Evolutionary conservation across 2,797 vertebrate species (phyloP).

Genomic region (Linurgus olivaceus): DNA sequence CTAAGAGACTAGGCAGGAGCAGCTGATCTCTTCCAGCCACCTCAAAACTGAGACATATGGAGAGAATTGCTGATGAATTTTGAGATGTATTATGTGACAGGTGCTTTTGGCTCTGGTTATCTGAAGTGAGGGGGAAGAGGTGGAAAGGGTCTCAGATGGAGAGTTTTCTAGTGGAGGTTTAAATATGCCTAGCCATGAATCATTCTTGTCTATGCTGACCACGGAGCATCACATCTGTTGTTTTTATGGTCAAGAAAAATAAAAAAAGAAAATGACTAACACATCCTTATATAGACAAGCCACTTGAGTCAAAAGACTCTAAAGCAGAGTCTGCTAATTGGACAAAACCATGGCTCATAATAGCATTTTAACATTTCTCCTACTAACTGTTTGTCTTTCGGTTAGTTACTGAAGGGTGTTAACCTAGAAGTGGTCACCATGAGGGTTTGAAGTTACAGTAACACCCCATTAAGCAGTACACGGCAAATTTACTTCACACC

Average conservation of each 20-base stretch:
- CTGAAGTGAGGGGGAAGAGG: conserved; percentile 35
- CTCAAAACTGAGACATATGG: conserved; percentile 42
- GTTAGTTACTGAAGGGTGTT: conserved; percentile 43
- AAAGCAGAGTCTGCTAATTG: conserved; percentile 12
- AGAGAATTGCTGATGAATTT: conserved; percentile 1
- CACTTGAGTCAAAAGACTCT: conserved; percentile 7
- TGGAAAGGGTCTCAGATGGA: conserved; percentile 39
- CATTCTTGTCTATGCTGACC: conserved; percentile 49
- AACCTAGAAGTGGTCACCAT: conserved; percentile 37
- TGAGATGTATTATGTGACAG: conserved; percentile 7
- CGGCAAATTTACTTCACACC: conserved; percentile 39
- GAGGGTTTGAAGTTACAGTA: conserved; percentile 42
- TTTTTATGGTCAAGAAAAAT: conserved; percentile 41
- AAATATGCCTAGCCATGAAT: conserved; percentile 44
- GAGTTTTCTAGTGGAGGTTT: conserved; percentile 21
- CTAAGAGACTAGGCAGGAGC: conserved; percentile 11
- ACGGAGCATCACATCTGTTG: conserved; percentile 60
- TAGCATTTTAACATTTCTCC: conserved; percentile 17
- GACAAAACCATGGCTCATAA: conserved; percentile 23
- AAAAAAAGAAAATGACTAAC: conserved; percentile 55
- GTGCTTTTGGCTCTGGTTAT: conserved; percentile 25
- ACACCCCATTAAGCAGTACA: conserved; percentile 39
- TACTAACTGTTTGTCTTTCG: conserved; percentile 37
- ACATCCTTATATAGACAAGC: conserved; percentile 34
- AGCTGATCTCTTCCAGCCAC: conserved; percentile 24